These are phyloP conservation scores for Passer domesticus DNA, from an alignment of 2,113 vertebrate genomes.

Conservation along the genomic window DNA sequence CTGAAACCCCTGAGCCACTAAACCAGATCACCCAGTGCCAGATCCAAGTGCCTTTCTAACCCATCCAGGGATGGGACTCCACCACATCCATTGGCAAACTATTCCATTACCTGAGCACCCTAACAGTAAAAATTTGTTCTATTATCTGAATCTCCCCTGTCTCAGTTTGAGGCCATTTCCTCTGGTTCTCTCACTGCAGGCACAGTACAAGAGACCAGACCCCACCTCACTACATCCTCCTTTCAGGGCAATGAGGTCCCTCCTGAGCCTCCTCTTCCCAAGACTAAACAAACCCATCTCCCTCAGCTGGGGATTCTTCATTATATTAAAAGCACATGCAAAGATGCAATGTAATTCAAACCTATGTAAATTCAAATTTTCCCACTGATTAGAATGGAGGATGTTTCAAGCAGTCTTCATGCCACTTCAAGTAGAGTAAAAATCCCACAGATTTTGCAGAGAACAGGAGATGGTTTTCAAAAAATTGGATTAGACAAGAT, in stretches of 20 bases:
- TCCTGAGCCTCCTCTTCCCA: not conserved
- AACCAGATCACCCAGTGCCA: not conserved
- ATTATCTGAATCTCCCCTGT: not conserved
- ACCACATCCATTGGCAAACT: not conserved
- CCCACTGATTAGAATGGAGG: not conserved
- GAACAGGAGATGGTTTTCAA: not conserved
- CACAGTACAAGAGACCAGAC: accelerated
- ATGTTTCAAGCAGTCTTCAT: not conserved
- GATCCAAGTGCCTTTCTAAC: not conserved
- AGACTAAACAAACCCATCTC: not conserved
- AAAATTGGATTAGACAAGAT: not conserved
- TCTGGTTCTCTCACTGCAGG: not conserved
- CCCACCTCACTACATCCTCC: not conserved
- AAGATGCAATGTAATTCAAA: not conserved
- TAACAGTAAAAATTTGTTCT: not conserved
- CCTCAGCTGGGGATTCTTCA: not conserved
- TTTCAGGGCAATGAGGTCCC: not conserved
- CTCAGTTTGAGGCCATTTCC: not conserved
- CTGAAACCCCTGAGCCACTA: not conserved
- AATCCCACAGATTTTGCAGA: not conserved
- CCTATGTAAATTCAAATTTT: not conserved
- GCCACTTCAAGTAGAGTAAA: not conserved
- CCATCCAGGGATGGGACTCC: not conserved
- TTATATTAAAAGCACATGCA: not conserved
- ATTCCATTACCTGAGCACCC: not conserved